Conservation (phyloP, 2,797 vertebrate genomes). For the Salmo trutta region DNA sequence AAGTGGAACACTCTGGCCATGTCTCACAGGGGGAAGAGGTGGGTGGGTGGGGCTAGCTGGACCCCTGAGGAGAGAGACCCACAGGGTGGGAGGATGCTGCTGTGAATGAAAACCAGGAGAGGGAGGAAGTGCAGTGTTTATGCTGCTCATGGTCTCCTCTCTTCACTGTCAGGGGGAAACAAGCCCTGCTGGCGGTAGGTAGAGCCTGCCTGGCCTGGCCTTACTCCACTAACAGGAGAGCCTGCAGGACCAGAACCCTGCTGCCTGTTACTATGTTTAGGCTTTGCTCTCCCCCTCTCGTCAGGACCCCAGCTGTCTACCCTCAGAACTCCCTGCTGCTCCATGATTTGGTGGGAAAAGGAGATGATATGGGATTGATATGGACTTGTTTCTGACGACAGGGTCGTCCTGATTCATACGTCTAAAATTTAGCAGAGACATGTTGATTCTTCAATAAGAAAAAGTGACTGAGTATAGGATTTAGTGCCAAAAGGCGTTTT, state of each 20-base stretch:
- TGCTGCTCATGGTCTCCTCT: conserved; percentile 60
- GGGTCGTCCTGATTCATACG: not conserved
- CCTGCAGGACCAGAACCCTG: conserved; percentile 14
- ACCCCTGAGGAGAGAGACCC: conserved; percentile 36
- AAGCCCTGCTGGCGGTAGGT: too few relatives aligned
- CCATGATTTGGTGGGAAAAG: not conserved
- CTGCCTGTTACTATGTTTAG: conserved; percentile 47
- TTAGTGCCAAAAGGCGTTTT: too few relatives aligned
- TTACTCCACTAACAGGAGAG: not conserved
- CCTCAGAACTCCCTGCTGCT: not conserved
- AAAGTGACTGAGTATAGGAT: too few relatives aligned
- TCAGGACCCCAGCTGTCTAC: conserved; percentile 25
- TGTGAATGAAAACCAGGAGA: conserved; percentile 70
- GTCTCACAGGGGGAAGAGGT: not conserved
- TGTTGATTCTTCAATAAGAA: not conserved
- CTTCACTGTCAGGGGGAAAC: conserved; percentile 56
- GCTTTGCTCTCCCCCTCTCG: conserved; percentile 46
- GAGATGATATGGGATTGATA: not conserved
- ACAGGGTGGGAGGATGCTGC: conserved; percentile 40
- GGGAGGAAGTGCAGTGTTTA: conserved; percentile 72
- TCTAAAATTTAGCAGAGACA: not conserved
- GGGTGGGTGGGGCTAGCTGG: not conserved
- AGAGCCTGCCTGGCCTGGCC: conserved; percentile 13
- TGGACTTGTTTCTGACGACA: not conserved
- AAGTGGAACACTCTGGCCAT: not conserved